These are phyloP conservation scores for Noctua janthina DNA, from an alignment of 2,888 invertebrate genomes.

Conservation along the genomic window DNA sequence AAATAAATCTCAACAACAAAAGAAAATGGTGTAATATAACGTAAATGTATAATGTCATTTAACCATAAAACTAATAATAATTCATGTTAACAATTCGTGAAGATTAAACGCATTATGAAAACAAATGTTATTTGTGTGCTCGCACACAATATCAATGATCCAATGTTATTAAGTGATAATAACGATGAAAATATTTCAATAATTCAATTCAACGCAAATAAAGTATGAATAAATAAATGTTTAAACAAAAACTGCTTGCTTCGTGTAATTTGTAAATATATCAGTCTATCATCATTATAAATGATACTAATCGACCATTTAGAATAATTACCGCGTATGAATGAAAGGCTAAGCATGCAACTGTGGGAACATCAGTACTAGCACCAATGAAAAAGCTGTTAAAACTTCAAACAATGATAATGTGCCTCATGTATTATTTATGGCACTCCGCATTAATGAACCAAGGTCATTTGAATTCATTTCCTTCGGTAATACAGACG, in stretches of 20 bases:
- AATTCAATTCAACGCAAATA: constrained; percentile 54
- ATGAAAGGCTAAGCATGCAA: constrained; percentile 63
- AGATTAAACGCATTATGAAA: constrained; percentile 21
- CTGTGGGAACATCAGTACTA: constrained; percentile 70
- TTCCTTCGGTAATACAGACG: constrained; percentile 77
- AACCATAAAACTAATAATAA: too few relatives aligned
- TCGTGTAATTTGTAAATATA: constrained; percentile 60
- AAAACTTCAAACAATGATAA: constrained; percentile 83
- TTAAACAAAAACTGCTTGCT: constrained; percentile 43
- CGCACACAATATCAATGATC: constrained; percentile 35
- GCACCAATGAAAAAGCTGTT: constrained; percentile 78
- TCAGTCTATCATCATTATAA: constrained; percentile 62
- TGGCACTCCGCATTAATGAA: constrained; percentile 83
- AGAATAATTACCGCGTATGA: constrained; percentile 67
- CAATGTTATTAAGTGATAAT: constrained; percentile 37
- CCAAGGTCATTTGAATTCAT: constrained; percentile 88
- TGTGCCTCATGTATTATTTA: constrained; percentile 87
- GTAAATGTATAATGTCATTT: background rate
- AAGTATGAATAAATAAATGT: constrained; percentile 60
- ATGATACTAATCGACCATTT: constrained; percentile 66
- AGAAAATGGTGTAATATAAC: background rate
- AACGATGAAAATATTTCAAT: constrained; percentile 52
- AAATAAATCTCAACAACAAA: background rate
- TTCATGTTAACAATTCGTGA: background rate
- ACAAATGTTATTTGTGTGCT: constrained; percentile 24